Percentiles rank a stretch among this genome's conserved stretches.
These are phyloP conservation scores for Dolichoris vasculosae DNA, from an alignment of 1,140 invertebrate genomes.

Conservation along the genomic window DNA sequence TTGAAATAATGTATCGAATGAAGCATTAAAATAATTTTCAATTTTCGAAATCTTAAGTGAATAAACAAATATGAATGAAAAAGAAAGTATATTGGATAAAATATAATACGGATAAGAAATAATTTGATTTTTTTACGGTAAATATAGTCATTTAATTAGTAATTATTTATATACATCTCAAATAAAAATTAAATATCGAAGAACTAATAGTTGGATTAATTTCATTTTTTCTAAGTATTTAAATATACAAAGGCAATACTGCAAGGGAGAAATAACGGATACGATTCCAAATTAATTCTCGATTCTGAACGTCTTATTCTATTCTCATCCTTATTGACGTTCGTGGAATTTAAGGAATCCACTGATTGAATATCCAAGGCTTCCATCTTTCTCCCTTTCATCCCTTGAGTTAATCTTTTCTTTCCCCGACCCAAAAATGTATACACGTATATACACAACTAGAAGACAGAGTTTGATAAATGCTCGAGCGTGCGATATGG, in stretches of 20 bases:
- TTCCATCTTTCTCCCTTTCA: constrained; percentile 4
- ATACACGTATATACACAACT: not conserved
- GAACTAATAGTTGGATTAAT: not conserved
- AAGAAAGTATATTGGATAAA: not conserved
- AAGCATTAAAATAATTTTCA: not conserved
- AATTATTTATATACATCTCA: not conserved
- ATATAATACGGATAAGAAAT: too few species aligned
- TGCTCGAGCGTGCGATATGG: constrained; percentile 66
- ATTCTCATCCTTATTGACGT: constrained; percentile 64
- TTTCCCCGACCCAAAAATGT: constrained; percentile 1
- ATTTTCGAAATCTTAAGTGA: not conserved
- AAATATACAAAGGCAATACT: not conserved
- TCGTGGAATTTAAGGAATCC: constrained; percentile 69
- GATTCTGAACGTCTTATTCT: constrained; percentile 68
- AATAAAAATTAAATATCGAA: not conserved
- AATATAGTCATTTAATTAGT: not conserved
- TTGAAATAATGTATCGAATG: not conserved
- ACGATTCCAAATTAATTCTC: constrained; percentile 61
- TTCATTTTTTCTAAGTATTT: not conserved
- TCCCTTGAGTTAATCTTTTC: constrained; percentile 4
- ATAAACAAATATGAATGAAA: not conserved
- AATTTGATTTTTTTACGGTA: not conserved
- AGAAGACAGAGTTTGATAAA: constrained; percentile 67
- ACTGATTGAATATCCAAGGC: constrained; percentile 69
- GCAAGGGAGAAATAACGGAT: not conserved